These are phyloP conservation scores for Oxyscelio sp. DNA, from an alignment of 2,888 invertebrate genomes.

Conservation along the genomic window DNA sequence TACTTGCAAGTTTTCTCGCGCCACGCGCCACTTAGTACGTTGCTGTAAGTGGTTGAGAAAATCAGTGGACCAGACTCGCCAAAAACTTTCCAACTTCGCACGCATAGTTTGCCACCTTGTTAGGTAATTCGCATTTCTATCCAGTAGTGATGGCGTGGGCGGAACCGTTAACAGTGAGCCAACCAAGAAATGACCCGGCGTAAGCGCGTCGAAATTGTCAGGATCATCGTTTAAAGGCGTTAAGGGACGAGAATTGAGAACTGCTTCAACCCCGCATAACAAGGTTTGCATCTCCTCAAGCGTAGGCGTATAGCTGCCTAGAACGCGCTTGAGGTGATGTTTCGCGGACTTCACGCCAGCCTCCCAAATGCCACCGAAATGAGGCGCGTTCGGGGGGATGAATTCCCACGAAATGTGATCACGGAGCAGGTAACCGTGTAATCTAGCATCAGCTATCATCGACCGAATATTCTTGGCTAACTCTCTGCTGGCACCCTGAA, in stretches of 20 bases:
- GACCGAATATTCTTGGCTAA: slow-evolving; percentile 31
- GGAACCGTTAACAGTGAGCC: slow-evolving; percentile 45
- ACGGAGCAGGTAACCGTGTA: too few relatives aligned
- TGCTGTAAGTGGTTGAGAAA: slow-evolving; percentile 76
- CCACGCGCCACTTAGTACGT: slow-evolving; percentile 14
- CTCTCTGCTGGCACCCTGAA: too few relatives aligned
- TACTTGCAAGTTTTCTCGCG: neutral
- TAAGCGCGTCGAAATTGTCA: too few relatives aligned
- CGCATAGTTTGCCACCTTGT: slow-evolving; percentile 73
- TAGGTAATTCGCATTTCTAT: slow-evolving; percentile 65
- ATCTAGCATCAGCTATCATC: neutral
- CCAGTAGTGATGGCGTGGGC: slow-evolving; percentile 72
- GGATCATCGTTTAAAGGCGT: neutral
- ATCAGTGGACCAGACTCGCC: slow-evolving; percentile 76
- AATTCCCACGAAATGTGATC: too few relatives aligned
- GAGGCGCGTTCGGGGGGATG: too few relatives aligned
- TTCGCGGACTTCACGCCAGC: too few relatives aligned
- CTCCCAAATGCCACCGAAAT: neutral
- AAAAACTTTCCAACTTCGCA: slow-evolving; percentile 69
- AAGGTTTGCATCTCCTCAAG: neutral
- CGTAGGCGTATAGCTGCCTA: neutral
- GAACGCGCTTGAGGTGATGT: too few relatives aligned
- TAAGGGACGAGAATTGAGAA: too few relatives aligned
- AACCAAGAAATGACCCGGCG: too few relatives aligned
- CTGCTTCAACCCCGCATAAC: too few relatives aligned